These are phyloP conservation scores for Hypotaenidia okinawae DNA, from an alignment of 2,797 vertebrate species.

Conservation along the genomic window DNA sequence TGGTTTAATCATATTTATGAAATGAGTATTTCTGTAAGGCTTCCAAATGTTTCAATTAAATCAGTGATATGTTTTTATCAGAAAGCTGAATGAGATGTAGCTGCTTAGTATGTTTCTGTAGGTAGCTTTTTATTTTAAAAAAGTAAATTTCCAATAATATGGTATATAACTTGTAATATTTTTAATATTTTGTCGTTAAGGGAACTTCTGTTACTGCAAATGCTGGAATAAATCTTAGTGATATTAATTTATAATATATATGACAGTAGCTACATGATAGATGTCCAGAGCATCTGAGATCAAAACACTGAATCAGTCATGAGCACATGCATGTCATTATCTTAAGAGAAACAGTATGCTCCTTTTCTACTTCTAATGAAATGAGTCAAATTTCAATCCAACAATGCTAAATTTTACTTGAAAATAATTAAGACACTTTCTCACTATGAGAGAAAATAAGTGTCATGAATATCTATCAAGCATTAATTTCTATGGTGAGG, in stretches of 20 bases:
- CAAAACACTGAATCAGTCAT: conserved; percentile 63
- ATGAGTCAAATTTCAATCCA: conserved; percentile 22
- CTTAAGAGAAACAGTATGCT: conserved; percentile 49
- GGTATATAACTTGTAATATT: background rate
- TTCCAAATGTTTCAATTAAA: background rate
- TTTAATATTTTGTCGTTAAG: background rate
- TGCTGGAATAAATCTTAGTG: conserved; percentile 7
- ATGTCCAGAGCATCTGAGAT: conserved; percentile 61
- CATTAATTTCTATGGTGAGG: background rate
- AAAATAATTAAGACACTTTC: conserved; percentile 39
- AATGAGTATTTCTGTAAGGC: background rate
- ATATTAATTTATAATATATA: conserved; percentile 53
- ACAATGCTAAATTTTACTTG: conserved; percentile 1
- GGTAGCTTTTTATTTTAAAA: background rate
- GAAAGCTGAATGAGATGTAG: background rate
- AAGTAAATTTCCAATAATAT: background rate
- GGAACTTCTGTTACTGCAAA: background rate
- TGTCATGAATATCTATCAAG: background rate
- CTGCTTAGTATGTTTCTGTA: background rate
- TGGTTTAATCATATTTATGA: background rate
- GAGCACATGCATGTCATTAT: conserved; percentile 53
- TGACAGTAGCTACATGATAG: conserved; percentile 50
- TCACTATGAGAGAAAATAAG: background rate
- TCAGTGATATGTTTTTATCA: background rate
- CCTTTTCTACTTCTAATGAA: conserved; percentile 18